Conservation (phyloP, 2,113 vertebrate species). For the Nerophis lumbriciformis region DNA sequence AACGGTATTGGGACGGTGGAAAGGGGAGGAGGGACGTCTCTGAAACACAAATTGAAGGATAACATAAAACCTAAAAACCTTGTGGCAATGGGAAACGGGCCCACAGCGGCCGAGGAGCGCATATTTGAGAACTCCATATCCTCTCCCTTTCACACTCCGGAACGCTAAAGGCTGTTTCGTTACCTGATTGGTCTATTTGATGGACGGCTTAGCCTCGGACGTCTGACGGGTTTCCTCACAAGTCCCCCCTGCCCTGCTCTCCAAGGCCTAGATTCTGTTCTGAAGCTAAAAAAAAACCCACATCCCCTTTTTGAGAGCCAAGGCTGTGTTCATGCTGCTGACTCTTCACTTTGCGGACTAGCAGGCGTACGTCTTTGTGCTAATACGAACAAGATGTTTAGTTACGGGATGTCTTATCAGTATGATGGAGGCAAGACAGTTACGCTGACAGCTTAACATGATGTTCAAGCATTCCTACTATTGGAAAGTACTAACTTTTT, state of each 20-base stretch:
- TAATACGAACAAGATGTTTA: conserved; percentile 56
- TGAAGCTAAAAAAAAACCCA: conserved; percentile 50
- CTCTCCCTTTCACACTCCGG: conserved; percentile 38
- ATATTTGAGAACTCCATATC: conserved; percentile 45
- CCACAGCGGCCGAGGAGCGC: conserved; percentile 30
- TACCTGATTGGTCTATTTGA: conserved; percentile 43
- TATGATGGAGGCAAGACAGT: conserved; percentile 22
- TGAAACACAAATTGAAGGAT: conserved; percentile 65
- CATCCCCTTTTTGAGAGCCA: conserved; percentile 54
- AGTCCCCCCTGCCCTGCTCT: conserved; percentile 31
- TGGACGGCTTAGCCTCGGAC: conserved; percentile 25
- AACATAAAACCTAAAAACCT: conserved; percentile 62
- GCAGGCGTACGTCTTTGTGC: conserved; percentile 28
- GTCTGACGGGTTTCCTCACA: conserved; percentile 49
- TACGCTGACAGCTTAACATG: conserved; percentile 31
- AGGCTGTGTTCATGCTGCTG: conserved; percentile 44
- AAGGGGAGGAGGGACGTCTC: conserved; percentile 25
- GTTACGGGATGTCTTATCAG: conserved; percentile 37
- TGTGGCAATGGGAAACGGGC: conserved; percentile 36
- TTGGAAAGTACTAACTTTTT: too few species aligned
- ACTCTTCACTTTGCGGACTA: conserved; percentile 46
- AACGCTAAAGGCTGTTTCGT: conserved; percentile 45
- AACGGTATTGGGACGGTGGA: conserved; percentile 33
- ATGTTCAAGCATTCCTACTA: conserved; percentile 23
- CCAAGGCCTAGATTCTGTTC: conserved; percentile 27